These are phyloP conservation scores for Halocynthia aurantium DNA, from an alignment of 23 tunicate genomes.

Conservation along the genomic window DNA sequence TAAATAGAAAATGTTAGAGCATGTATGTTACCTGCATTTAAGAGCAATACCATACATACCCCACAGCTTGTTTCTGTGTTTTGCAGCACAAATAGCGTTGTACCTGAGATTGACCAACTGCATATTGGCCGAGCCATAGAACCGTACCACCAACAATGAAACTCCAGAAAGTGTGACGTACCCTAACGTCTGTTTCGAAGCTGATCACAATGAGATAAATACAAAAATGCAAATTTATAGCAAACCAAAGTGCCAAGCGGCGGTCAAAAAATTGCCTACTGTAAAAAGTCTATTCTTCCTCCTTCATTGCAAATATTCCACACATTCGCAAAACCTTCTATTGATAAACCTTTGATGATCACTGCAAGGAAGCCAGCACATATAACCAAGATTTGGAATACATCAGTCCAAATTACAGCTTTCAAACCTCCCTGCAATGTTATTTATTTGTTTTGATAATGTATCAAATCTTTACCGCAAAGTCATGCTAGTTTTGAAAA, in stretches of 20 bases:
- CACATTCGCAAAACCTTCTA: slow-evolving; percentile 13
- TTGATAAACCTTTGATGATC: slow-evolving; percentile 17
- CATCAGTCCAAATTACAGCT: slow-evolving; percentile 58
- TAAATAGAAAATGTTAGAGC: no score
- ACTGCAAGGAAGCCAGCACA: slow-evolving; percentile 26
- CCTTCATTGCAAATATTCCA: slow-evolving; percentile 31
- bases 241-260: background rate
- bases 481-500: background rate
- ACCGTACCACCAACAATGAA: slow-evolving; percentile 73
- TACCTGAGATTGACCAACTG: slow-evolving; percentile 83
- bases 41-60: slow-evolving; percentile 14
- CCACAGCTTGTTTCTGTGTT: slow-evolving; percentile 51
- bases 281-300: slow-evolving; percentile 37
- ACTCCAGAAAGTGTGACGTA: slow-evolving; percentile 78
- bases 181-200: slow-evolving; percentile 60
- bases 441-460: background rate
- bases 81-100: slow-evolving; percentile 85
- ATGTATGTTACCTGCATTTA: no score
- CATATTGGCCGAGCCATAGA: slow-evolving; percentile 83
- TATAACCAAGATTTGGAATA: slow-evolving; percentile 29
- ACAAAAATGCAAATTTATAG: background rate
- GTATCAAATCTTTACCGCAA: no score
- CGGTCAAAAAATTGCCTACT: slow-evolving; percentile 6
- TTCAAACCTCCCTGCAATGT: slow-evolving; percentile 38
- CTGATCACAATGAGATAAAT: background rate